phyloP scores from a whole-genome alignment of 2,888 invertebrate species.

The Brenthis daphne region DNA sequence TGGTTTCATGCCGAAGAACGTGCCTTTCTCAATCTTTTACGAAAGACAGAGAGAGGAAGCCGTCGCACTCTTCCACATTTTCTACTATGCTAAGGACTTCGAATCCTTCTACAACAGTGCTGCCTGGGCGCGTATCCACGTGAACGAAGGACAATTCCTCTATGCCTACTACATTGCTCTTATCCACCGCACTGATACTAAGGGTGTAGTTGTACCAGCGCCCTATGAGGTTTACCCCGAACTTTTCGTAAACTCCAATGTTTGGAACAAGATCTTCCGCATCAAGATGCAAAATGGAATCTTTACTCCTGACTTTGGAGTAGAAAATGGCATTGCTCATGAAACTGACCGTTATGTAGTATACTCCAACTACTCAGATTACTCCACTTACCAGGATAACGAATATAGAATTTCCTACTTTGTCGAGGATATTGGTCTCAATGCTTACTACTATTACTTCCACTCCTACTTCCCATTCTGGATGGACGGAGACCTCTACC shows the following conservation, averaged over 20 bases:
- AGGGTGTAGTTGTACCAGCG: constrained; percentile 83
- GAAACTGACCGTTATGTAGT: constrained; percentile 70
- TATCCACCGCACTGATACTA: constrained; percentile 81
- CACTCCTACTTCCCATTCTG: constrained; percentile 85
- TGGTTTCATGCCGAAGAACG: constrained; percentile 73
- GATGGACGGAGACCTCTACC: constrained; percentile 79
- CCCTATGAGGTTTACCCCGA: constrained; percentile 86
- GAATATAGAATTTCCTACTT: constrained; percentile 85
- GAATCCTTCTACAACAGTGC: constrained; percentile 83
- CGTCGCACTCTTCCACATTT: constrained; percentile 78
- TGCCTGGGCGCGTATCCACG: constrained; percentile 78
- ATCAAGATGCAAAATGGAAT: constrained; percentile 67
- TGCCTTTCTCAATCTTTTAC: constrained; percentile 78
- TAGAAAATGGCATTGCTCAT: constrained; percentile 63
- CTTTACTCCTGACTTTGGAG: constrained; percentile 49
- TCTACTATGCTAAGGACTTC: constrained; percentile 84
- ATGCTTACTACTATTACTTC: constrained; percentile 85
- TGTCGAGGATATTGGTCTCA: constrained; percentile 87
- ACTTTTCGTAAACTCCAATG: constrained; percentile 83
- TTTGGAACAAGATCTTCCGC: constrained; percentile 69
- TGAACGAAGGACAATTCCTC: constrained; percentile 84
- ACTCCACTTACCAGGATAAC: constrained; percentile 73
- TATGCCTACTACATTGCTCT: constrained; percentile 84
- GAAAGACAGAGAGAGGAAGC: constrained; percentile 73
- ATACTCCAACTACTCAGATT: constrained; percentile 83